Conservation (phyloP, 2,888 invertebrate species). For the Limnephilus lunatus region DNA sequence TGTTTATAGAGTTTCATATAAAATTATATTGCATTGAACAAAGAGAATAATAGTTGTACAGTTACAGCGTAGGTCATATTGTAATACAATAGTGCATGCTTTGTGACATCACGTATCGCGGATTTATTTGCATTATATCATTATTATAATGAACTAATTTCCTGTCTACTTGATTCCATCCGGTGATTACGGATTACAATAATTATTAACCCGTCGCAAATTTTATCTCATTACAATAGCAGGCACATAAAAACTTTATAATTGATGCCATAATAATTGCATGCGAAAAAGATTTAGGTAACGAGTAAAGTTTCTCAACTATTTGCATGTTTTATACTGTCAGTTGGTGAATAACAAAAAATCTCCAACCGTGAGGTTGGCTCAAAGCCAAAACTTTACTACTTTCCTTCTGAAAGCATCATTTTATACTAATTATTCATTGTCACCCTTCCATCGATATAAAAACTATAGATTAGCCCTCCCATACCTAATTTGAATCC, state of each 20-base stretch:
- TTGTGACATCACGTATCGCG: slow-evolving; percentile 22
- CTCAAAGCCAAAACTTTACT: neutral
- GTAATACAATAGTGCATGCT: neutral
- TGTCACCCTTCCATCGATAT: too few species aligned
- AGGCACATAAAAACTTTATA: neutral
- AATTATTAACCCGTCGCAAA: neutral
- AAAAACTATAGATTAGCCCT: too few species aligned
- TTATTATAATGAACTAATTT: slow-evolving; percentile 29
- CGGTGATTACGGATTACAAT: neutral
- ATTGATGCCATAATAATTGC: neutral
- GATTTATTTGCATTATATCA: slow-evolving; percentile 6
- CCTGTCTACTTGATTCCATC: slow-evolving; percentile 20
- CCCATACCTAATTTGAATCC: too few species aligned
- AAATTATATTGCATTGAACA: neutral
- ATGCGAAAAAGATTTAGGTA: neutral
- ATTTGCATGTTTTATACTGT: neutral
- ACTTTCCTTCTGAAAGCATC: too few species aligned
- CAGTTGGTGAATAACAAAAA: neutral
- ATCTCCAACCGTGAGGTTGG: neutral
- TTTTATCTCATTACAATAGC: neutral
- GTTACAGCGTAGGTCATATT: neutral
- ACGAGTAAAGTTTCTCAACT: neutral
- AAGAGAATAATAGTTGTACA: neutral
- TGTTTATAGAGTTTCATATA: neutral
- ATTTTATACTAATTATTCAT: too few species aligned